Evolutionary conservation across 2,888 invertebrate species (phyloP), one percentile per base, ranked within the genome.

Genomic region (Hesperia comma): DNA sequence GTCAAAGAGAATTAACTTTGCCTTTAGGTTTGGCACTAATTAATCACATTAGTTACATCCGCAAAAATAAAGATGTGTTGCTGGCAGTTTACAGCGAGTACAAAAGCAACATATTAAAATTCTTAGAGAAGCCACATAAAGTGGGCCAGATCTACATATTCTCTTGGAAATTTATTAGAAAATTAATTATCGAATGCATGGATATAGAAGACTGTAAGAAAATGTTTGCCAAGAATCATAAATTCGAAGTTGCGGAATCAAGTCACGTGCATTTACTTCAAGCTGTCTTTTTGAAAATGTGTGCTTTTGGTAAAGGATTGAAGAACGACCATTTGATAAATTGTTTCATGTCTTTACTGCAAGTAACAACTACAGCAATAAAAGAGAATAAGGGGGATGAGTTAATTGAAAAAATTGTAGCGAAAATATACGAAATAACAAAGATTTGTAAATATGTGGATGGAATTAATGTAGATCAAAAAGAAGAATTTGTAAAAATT

Each of bases 81-180:
- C 77, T 79, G 21, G 89, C 84, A 60, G 86, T 96, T 63, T 95
- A 93, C 76, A 86, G 93, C 54, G 91, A 94, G 75, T 95, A 95
- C 72, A 94, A 95, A 81, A 84, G 92, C 0, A 94, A 95, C 70
- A 94, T 97, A 41, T 81, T 90, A 60, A 95, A 95, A 81, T 90
- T 94, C 69, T 84, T 96, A 51, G 94, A 95, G 75, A 95, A 95
- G 77, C 96, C 95, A 0, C 95, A 95, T 70, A 96, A 96, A 85
- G 94, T 94, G 4, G 94, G 95, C 0, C 94, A 94, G 72, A 94
- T 95, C 61, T 95, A 95, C 72, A 86, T 94, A 53, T 93, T 94
- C 64, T 94, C 95, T 79, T 91, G 94, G 67, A 80, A 87, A 62
- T 93, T 94, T n/a, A 90, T 95, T 32, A 86, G 88, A 8, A 92